A percentile compares a stretch with the other conserved stretches of the same genome.
These are phyloP conservation scores for Cephus rjabovi DNA, from an alignment of 2,888 invertebrate species.

Conservation along the genomic window DNA sequence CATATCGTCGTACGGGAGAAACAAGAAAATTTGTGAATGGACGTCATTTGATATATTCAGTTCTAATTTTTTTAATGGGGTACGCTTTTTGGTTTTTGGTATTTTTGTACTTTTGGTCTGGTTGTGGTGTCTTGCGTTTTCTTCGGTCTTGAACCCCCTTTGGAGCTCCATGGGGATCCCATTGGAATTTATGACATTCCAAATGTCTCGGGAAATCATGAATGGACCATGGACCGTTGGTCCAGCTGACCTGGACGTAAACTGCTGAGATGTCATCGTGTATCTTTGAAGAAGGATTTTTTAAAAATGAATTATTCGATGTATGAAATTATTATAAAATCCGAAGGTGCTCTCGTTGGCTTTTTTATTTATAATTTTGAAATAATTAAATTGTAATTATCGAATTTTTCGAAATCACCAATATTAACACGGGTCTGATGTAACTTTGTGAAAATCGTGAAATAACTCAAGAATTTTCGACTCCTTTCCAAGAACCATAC, in stretches of 20 bases:
- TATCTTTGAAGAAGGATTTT: conserved; percentile 2
- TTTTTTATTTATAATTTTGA: background rate
- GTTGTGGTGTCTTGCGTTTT: conserved; percentile 17
- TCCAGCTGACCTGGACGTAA: background rate
- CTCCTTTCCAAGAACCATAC: background rate
- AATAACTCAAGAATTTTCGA: background rate
- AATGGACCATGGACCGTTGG: conserved; percentile 38
- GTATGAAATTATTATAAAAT: background rate
- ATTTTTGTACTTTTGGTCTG: conserved; percentile 16
- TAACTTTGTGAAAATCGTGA: background rate
- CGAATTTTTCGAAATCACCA: background rate
- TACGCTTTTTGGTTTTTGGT: background rate
- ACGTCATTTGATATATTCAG: background rate
- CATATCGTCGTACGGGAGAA: background rate
- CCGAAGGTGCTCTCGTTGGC: background rate
- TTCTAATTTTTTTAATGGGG: background rate
- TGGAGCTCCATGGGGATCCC: conserved; percentile 24
- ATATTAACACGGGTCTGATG: background rate
- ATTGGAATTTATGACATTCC: conserved; percentile 53
- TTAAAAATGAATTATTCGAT: background rate
- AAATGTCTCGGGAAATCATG: conserved; percentile 41
- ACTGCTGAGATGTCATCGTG: conserved; percentile 9
- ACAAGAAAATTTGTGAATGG: background rate
- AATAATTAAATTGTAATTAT: background rate
- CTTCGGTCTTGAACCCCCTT: conserved; percentile 17